Evolutionary conservation across 2,113 vertebrate species (phyloP).

Genomic region (cattle (Bos taurus)): ARS-UCD2.0 NC_037349.1:15776501-15777000

Average conservation of each 20-base stretch:
- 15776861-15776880: background rate
- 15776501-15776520: background rate
- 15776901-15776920: background rate
- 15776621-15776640: background rate
- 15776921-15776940: slow-evolving; percentile 21
- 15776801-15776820: background rate
- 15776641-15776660: background rate
- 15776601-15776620: background rate
- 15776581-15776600: background rate
- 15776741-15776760: background rate
- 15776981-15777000: slow-evolving; percentile 65
- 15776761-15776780: background rate
- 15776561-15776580: background rate
- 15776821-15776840: background rate
- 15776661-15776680: background rate
- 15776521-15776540: background rate
- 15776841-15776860: background rate
- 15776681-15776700: background rate
- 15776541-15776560: background rate
- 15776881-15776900: background rate
- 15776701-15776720: background rate
- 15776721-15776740: background rate
- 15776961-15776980: slow-evolving; percentile 65
- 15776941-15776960: slow-evolving; percentile 40
- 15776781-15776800: background rate